A percentile compares a stretch with the other conserved stretches of the same genome.
Evolutionary conservation across 2,113 vertebrate species (phyloP).

Genomic region (Percopsis transmontana): DNA sequence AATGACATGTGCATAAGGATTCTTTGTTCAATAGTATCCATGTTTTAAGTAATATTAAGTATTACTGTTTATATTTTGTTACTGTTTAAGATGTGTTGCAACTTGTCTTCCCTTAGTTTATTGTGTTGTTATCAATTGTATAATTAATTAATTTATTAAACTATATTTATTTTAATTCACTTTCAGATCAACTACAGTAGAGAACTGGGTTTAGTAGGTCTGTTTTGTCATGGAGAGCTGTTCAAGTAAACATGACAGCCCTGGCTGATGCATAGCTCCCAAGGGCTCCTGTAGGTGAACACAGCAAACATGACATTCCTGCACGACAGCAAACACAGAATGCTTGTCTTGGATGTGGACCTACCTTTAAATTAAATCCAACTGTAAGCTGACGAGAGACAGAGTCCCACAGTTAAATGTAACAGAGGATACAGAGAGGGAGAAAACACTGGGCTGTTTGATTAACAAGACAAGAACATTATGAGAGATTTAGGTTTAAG

Average conservation of each 20-base stretch:
- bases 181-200: neutral
- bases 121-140: neutral
- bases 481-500: neutral
- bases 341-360: neutral
- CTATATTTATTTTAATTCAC: neutral
- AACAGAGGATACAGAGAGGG: conserved; percentile 15
- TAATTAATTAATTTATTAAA: neutral
- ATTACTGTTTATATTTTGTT: neutral
- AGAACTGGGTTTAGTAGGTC: conserved; percentile 25
- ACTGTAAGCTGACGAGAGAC: neutral
- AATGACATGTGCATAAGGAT: neutral
- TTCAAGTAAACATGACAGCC: conserved; percentile 79
- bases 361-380: neutral
- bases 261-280: conserved; percentile 56
- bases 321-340: conserved; percentile 10
- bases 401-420: conserved; percentile 6
- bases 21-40: conserved; percentile 3
- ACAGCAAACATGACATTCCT: conserved; percentile 27
- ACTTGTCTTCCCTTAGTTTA: neutral
- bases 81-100: neutral
- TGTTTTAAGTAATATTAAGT: too few species aligned
- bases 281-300: conserved; percentile 45
- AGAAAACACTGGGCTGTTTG: neutral
- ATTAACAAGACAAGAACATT: conserved; percentile 10
- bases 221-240: conserved; percentile 57